Conservation (phyloP, 2,113 vertebrate genomes). For the Ammodytes marinus region DNA sequence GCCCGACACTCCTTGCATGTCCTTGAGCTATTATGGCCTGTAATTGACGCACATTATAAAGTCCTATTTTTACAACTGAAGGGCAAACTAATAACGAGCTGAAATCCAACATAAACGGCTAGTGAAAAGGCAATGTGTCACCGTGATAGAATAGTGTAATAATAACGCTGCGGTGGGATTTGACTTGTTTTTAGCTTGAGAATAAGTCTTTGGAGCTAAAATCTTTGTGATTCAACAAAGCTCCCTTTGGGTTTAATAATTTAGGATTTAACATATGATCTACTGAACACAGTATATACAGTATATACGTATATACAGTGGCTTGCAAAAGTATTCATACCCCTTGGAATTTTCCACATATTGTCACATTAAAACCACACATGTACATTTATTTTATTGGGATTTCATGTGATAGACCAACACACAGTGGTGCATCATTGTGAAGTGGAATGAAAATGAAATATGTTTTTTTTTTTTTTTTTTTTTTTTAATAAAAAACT, state of each 20-base stretch:
- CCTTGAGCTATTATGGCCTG: conserved; percentile 28
- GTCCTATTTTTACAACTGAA: conserved; percentile 35
- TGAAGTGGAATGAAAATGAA: no score
- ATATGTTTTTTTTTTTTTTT: no score
- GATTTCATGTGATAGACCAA: no score
- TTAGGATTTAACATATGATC: no score
- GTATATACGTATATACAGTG: no score
- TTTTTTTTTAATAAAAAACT: no score
- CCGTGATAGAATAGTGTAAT: conserved; percentile 22
- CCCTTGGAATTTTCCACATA: no score
- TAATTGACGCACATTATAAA: conserved; percentile 45
- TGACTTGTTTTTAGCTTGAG: background rate
- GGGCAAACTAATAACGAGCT: conserved; percentile 35
- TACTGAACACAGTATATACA: no score
- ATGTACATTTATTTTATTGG: no score
- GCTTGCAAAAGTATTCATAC: no score
- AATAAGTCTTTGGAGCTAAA: background rate
- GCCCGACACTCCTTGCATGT: background rate
- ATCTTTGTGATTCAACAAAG: background rate
- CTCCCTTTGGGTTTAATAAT: background rate
- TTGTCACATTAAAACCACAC: no score
- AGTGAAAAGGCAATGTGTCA: conserved; percentile 30
- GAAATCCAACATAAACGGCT: conserved; percentile 23
- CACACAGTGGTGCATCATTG: no score
- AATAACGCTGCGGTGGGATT: conserved; percentile 3